Evolutionary conservation across 2,113 vertebrate species (phyloP).

Genomic region (Trichomycterus rosablanca): DNA sequence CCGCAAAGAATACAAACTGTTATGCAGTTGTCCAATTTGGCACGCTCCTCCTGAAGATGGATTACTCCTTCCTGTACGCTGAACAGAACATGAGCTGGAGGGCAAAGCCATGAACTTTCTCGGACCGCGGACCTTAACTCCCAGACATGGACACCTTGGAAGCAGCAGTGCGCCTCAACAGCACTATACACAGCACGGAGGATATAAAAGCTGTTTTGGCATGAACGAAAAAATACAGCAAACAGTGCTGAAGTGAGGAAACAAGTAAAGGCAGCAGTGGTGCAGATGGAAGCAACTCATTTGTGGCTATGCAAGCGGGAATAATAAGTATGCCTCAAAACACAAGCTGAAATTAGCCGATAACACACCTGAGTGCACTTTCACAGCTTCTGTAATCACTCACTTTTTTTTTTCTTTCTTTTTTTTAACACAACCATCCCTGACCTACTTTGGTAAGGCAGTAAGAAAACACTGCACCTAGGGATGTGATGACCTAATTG

Average conservation of each 20-base stretch:
- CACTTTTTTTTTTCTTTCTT: background rate
- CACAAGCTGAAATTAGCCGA: background rate
- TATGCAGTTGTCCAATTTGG: conserved; percentile 37
- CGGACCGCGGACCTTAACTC: conserved; percentile 1
- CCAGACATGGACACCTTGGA: background rate
- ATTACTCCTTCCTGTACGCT: conserved; percentile 39
- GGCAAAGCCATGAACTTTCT: background rate
- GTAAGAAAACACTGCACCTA: too few relatives aligned
- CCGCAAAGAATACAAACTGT: conserved; percentile 44
- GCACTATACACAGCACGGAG: background rate
- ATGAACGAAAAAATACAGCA: background rate
- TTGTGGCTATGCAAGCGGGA: conserved; percentile 6
- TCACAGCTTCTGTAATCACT: conserved; percentile 12
- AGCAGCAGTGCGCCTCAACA: conserved; percentile 5
- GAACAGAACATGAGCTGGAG: conserved; percentile 22
- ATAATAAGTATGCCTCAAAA: conserved; percentile 11
- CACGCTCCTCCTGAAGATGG: conserved; percentile 44
- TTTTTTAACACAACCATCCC: background rate
- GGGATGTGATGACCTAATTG: too few relatives aligned
- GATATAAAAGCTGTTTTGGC: conserved; percentile 1
- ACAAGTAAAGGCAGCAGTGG: background rate
- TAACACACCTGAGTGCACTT: conserved; percentile 13
- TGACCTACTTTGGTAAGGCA: too few relatives aligned
- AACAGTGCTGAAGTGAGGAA: conserved; percentile 10
- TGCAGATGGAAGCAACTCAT: too few relatives aligned